Evolutionary conservation across 2,113 vertebrate species (phyloP).

Genomic region (Baryphthengus martii): DNA sequence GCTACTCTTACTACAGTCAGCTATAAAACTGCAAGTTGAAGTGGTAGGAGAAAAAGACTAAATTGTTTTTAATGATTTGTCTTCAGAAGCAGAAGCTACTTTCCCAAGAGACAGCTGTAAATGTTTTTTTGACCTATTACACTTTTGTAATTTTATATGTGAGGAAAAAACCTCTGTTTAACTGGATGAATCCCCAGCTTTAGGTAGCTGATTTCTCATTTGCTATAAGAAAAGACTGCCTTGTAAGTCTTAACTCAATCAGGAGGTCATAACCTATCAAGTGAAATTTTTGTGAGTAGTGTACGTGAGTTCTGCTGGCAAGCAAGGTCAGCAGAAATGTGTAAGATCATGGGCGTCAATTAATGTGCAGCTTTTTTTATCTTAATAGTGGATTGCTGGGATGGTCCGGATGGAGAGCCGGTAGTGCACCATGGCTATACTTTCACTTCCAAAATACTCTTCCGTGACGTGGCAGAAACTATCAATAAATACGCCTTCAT

Average conservation of each 20-base stretch:
- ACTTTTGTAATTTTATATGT: neutral
- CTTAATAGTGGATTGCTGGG: conserved; percentile 94
- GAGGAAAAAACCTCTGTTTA: neutral
- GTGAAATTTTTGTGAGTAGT: neutral
- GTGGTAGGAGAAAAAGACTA: neutral
- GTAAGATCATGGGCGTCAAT: rapidly evolving
- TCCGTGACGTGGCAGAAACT: conserved; percentile 91
- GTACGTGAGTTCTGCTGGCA: neutral
- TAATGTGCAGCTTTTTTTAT: neutral
- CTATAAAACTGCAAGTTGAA: neutral
- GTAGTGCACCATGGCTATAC: conserved; percentile 97
- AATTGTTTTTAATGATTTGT: neutral
- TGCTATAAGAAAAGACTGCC: neutral
- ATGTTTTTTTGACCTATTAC: neutral
- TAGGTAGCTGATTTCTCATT: neutral
- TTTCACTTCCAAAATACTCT: conserved; percentile 94
- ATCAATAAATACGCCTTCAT: conserved; percentile 93
- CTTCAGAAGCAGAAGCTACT: neutral
- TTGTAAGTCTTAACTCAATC: neutral
- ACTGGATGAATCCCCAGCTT: neutral
- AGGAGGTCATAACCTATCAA: neutral
- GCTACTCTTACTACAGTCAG: neutral
- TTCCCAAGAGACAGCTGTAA: neutral
- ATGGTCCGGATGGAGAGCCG: conserved; percentile 93
- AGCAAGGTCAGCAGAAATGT: neutral